Base-by-base conservation (phyloP, 1,140 invertebrate genomes). In the Drosophila bocki region DNA sequence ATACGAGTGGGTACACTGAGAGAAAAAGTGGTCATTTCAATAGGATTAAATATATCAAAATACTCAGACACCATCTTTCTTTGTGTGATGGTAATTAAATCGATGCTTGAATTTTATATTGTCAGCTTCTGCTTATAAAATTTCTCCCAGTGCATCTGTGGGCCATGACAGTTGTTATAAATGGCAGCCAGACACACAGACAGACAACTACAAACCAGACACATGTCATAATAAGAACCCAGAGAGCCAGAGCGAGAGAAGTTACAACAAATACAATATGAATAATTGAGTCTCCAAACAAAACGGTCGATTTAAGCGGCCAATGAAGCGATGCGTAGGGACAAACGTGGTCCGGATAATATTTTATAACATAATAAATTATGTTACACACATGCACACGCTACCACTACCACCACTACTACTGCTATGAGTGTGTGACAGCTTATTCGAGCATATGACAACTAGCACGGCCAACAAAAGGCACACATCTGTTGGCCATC, bases 351-450 rank as follows among this genome's bases (percentile, higher is more conserved):
- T 44, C 84, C 78, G 85, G 69, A 88, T 90, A 88, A 90, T 88
- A 85, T 90, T 90, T 84, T 88, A 88, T 88, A 88, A 88, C 85
- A 88, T 88, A 88, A 88, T 88, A 88, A 88, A 88, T 88, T 90
- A 88, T 90, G 81, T 90, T 85, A 74, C 85, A 82, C 78, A 74
- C 56, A 54, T 12, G 19, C 54, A 35, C 56, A 53, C 39, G 48
- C 42, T 37, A 37, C 51, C n/a, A 41, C 47, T 22, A 41, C 11
- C 17, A 44, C 11, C 6, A 7, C 26, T 29, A 29, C 26, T 29
- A 29, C 26, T 29, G 0, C 26, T 29, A 26, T 64, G 51, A 12
- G 54, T 72, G 70, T 90, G 82, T 88, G 85, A 90, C 81, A 88
- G 85, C 81, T 88, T 90, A 90, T 90, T 88, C 67, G 81, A 85